These are phyloP conservation scores for Sthenelais limicola DNA, from an alignment of 2,888 invertebrate genomes.

Conservation along the genomic window DNA sequence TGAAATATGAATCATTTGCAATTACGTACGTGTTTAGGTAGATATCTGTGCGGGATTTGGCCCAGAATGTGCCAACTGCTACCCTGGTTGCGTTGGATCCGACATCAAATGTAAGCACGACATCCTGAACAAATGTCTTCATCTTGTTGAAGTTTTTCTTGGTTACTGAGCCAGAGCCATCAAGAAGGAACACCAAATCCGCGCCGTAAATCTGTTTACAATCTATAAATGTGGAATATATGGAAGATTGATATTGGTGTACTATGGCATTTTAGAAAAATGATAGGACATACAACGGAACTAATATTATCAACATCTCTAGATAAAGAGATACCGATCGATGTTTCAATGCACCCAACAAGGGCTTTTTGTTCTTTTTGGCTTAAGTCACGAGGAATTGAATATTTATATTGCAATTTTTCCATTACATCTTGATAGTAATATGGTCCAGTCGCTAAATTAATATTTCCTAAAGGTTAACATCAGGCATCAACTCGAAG, in stretches of 20 bases:
- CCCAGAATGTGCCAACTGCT: conserved; percentile 39
- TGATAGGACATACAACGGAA: background rate
- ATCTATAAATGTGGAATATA: conserved; percentile 1
- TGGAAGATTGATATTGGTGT: background rate
- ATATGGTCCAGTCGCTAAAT: too few relatives aligned
- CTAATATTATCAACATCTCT: background rate
- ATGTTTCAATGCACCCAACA: too few relatives aligned
- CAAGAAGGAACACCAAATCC: conserved; percentile 32
- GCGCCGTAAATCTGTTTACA: conserved; percentile 10
- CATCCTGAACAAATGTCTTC: conserved; percentile 19
- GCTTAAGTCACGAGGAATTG: too few relatives aligned
- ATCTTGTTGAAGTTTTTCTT: conserved; percentile 16
- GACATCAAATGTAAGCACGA: conserved; percentile 43
- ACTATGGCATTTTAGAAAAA: too few relatives aligned
- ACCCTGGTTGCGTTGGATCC: conserved; percentile 34
- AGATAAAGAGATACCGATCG: too few relatives aligned
- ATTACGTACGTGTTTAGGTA: conserved; percentile 19
- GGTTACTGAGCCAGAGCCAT: conserved; percentile 19
- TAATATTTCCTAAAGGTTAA: too few relatives aligned
- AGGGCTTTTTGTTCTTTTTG: too few relatives aligned
- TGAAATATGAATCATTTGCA: too few relatives aligned
- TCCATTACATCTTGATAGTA: too few relatives aligned
- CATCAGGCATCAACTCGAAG: too few relatives aligned
- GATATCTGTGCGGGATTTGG: background rate
- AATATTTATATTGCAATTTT: too few relatives aligned